These are phyloP conservation scores for Torymus aiolomorphi DNA, from an alignment of 2,888 invertebrate species.

Conservation along the genomic window DNA sequence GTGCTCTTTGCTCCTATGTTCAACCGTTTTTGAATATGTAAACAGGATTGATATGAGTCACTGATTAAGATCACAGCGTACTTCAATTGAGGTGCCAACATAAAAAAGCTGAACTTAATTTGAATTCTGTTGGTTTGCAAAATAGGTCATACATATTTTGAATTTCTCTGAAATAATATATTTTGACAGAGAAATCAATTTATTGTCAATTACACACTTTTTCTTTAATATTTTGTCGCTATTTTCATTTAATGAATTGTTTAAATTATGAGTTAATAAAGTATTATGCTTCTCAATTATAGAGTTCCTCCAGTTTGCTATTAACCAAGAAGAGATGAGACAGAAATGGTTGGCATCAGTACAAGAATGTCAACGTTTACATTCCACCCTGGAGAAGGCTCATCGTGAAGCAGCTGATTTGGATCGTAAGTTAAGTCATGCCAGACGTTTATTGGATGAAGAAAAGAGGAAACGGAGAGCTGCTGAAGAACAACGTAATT, in stretches of 20 bases:
- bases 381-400: conserved; percentile 83
- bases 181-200: no score
- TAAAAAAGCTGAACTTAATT: no score
- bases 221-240: neutral
- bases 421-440: conserved; percentile 88
- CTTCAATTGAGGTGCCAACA: no score
- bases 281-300: conserved; percentile 46
- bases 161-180: no score
- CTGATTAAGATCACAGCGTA: no score
- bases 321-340: conserved; percentile 84
- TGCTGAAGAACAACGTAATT: conserved; percentile 84
- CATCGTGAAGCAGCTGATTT: conserved; percentile 84
- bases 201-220: no score
- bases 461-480: conserved; percentile 84
- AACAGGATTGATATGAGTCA: no score
- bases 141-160: no score
- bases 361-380: conserved; percentile 84
- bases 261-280: neutral
- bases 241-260: neutral
- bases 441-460: conserved; percentile 86
- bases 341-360: conserved; percentile 83
- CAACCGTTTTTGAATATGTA: neutral
- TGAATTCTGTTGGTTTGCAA: no score
- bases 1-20: neutral
- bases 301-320: conserved; percentile 87